Percentiles rank a stretch among this genome's conserved stretches.
Conservation (phyloP, 2,797 vertebrate genomes). For the Malacoraja senta region DNA sequence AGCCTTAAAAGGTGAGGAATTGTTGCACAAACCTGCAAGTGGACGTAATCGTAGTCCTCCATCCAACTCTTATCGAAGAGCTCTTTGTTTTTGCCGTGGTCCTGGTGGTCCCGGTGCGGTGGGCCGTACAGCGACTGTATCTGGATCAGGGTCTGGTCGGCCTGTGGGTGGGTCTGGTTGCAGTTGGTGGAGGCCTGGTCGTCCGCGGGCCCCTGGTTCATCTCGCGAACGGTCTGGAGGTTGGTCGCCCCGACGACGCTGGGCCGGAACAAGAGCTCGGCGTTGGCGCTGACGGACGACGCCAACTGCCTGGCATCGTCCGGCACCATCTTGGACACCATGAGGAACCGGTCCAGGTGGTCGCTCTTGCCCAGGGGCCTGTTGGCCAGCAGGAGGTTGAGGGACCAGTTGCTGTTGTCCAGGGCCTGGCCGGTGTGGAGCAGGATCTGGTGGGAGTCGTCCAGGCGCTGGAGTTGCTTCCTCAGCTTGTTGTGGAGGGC, state of each 20-base stretch:
- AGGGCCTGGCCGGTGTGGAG: constrained; percentile 74
- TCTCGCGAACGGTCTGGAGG: constrained; percentile 48
- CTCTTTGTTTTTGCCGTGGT: constrained; percentile 65
- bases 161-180: constrained; percentile 44
- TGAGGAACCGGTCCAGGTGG: constrained; percentile 81
- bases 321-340: constrained; percentile 80
- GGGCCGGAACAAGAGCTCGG: constrained; percentile 74
- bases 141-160: constrained; percentile 51
- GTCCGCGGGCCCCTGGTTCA: constrained; percentile 41
- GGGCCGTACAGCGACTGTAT: constrained; percentile 57
- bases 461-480: constrained; percentile 77
- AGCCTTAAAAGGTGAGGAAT: not conserved
- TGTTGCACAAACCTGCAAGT: constrained; percentile 75
- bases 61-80: constrained; percentile 93
- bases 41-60: constrained; percentile 97
- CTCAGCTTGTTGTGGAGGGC: constrained; percentile 75
- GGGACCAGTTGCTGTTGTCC: constrained; percentile 73
- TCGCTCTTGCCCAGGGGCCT: constrained; percentile 76
- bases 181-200: constrained; percentile 46
- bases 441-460: constrained; percentile 88
- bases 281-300: constrained; percentile 69
- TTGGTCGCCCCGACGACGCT: constrained; percentile 46
- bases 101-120: constrained; percentile 60
- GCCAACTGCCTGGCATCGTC: constrained; percentile 84
- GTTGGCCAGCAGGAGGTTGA: constrained; percentile 63